These are phyloP conservation scores for Diadumene lineata DNA, from an alignment of 92 coral and sea anemone genomes.

Conservation along the genomic window DNA sequence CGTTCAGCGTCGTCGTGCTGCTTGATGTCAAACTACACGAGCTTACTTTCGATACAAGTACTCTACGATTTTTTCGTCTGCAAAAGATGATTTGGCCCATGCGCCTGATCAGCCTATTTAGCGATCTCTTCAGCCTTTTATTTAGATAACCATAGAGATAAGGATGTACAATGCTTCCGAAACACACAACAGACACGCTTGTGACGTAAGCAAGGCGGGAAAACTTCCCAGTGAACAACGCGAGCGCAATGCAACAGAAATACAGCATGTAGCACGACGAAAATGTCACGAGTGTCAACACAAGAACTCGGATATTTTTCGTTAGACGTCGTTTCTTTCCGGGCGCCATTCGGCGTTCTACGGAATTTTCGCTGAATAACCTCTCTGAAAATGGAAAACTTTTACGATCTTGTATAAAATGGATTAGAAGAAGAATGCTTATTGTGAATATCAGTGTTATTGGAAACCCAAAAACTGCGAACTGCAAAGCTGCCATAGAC, in stretches of 20 bases:
- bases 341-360: slow-evolving; percentile 62
- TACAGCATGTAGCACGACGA: slow-evolving; percentile 59
- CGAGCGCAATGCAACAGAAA: slow-evolving; percentile 34
- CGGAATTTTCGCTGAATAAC: slow-evolving; percentile 53
- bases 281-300: slow-evolving; percentile 37
- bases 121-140: slow-evolving; percentile 54
- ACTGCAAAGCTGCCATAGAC: slow-evolving; percentile 57
- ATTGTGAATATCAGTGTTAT: slow-evolving; percentile 46
- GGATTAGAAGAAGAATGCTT: slow-evolving; percentile 33
- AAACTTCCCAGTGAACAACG: slow-evolving; percentile 64
- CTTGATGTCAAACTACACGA: slow-evolving; percentile 37
- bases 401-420: slow-evolving; percentile 49
- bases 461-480: slow-evolving; percentile 61
- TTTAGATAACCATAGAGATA: slow-evolving; percentile 69
- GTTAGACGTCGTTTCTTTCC: slow-evolving; percentile 58
- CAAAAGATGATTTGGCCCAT: slow-evolving; percentile 40
- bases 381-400: slow-evolving; percentile 36
- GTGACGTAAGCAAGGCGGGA: slow-evolving; percentile 38
- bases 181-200: slow-evolving; percentile 42
- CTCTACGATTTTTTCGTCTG: background rate
- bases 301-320: slow-evolving; percentile 72
- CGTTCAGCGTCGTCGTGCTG: slow-evolving; percentile 5
- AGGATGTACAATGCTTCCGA: slow-evolving; percentile 50
- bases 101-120: slow-evolving; percentile 43
- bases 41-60: slow-evolving; percentile 10